Base-by-base conservation (phyloP, 2,113 vertebrate genomes). In the Pampusana beccarii region DNA sequence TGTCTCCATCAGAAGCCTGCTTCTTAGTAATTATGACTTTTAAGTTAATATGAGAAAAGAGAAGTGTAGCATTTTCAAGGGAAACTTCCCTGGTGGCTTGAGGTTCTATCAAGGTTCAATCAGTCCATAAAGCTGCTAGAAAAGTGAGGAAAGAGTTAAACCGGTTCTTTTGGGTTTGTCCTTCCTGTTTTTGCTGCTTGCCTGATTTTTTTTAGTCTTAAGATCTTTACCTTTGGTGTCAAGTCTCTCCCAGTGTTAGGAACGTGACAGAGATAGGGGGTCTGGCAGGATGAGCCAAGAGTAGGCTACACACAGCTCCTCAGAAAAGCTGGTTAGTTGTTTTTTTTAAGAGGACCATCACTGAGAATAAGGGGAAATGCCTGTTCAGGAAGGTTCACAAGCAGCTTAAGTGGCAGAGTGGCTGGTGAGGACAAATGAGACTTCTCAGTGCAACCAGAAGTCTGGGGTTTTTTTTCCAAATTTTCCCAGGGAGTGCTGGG, bases 121-220 rank as follows among this genome's bases (percentile, higher is more conserved):
- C 34, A 29, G 57, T 70, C 56, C 51, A 50, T 71, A n/a, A 18
- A 57, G 10, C 28, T 86, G 62, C 46, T 90, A 38, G 34, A 33
- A 83, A 88, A 88, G 23, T n/a, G 34, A 90, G 40, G 33, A 46
- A 60, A 20, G 54, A 29, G 56, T 86, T 90, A 93, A 86, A 84
- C 7, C 16, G 86, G 16, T 56, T 90, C 7, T 72, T 85, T 54
- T 77, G 58, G 38, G 21, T 60, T 93, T 84, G 51, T 72, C 40
- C 40, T 75, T 94, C 36, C 67, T 88, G 11, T 83, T 46, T 73
- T 80, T 93, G 48, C 56, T 74, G 42, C 21, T 36, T 70, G 19
- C 38, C 21, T 75, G 46, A 5, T 54, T 62, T 50, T 85, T 28
- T 50, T 83, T 33, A 44, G 31, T 48, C 40, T 54, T 29, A 78